These are phyloP conservation scores for Hexactinellida sp. DNA, from an alignment of 37 sponge, comb jelly and placozoan genomes.

Conservation along the genomic window DNA sequence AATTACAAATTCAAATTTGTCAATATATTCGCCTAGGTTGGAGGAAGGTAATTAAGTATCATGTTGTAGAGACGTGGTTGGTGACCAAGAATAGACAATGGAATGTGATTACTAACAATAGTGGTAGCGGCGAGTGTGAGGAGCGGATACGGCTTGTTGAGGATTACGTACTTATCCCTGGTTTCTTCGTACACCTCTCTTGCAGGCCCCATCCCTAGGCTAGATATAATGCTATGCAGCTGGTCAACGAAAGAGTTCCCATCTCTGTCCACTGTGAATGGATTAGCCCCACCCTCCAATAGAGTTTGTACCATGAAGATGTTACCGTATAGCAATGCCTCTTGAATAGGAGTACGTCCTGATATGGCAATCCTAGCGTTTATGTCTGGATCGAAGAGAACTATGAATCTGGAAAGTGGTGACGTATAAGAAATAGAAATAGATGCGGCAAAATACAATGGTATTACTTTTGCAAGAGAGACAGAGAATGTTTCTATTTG, in stretches of 20 bases:
- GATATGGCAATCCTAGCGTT: neutral
- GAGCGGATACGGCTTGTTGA: neutral
- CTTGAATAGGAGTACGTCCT: neutral
- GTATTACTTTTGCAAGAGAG: neutral
- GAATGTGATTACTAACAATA: neutral
- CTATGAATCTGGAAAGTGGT: neutral
- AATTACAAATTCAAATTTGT: too few species aligned
- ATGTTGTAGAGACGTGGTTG: neutral
- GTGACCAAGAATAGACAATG: neutral
- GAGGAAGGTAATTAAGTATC: neutral
- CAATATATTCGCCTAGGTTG: too few species aligned
- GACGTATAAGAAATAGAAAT: neutral
- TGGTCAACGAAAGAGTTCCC: neutral
- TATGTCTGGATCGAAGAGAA: neutral
- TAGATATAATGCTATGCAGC: neutral
- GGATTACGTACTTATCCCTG: neutral
- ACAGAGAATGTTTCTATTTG: neutral
- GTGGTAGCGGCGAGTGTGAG: neutral
- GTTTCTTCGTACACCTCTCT: neutral
- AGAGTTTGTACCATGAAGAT: neutral
- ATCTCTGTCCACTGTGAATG: constrained; percentile 7
- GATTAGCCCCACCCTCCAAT: neutral
- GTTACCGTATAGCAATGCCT: neutral
- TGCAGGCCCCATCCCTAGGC: neutral
- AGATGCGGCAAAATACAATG: neutral